These are phyloP conservation scores for Homalodisca vitripennis DNA, from an alignment of 1,140 invertebrate genomes.

Conservation along the genomic window DNA sequence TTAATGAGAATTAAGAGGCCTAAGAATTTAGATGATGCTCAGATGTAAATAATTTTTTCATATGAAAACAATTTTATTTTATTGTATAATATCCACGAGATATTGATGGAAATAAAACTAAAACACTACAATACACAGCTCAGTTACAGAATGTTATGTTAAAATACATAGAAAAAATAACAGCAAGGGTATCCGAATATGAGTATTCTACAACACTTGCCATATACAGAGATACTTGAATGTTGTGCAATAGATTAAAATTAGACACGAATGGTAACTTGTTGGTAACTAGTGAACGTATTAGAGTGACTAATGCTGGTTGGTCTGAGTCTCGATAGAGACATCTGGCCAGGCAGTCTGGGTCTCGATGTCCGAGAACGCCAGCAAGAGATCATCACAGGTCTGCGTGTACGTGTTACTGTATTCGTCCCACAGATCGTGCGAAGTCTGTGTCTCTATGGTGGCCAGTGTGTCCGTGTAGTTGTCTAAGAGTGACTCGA, in stretches of 20 bases:
- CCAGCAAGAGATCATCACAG: slow-evolving; percentile 9
- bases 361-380: slow-evolving; percentile 17
- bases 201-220: no score
- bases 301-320: neutral
- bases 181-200: no score
- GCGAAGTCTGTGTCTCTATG: slow-evolving; percentile 19
- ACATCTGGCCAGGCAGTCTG: neutral
- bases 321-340: neutral
- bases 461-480: neutral
- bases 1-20: no score
- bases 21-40: no score
- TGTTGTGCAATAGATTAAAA: slow-evolving; percentile 6
- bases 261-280: slow-evolving; percentile 2
- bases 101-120: no score
- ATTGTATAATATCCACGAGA: no score
- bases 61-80: no score
- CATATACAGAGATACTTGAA: no score
- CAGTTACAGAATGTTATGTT: no score
- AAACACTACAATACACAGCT: no score
- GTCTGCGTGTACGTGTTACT: slow-evolving; percentile 14
- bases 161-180: no score
- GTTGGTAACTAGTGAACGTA: neutral
- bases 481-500: slow-evolving; percentile 4
- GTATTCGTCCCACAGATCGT: slow-evolving; percentile 12
- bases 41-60: no score